Evolutionary conservation across 2,113 vertebrate species (phyloP).

Genomic region (Aptenodytes patagonicus): DNA sequence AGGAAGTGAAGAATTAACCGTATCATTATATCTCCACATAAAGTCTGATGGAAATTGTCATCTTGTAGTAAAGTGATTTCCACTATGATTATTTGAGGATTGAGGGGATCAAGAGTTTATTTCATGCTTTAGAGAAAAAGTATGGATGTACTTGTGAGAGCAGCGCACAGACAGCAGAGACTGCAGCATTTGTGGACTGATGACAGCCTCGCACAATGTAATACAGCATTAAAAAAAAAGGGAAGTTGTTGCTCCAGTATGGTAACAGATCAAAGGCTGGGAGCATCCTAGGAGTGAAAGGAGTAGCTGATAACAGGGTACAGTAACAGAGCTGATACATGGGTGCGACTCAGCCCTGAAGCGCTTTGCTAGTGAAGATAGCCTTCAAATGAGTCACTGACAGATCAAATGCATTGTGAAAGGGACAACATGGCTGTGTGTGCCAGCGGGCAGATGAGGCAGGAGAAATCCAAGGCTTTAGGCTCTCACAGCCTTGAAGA

Average conservation of each 20-base stretch:
- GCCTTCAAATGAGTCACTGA: conserved; percentile 5
- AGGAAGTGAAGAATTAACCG: not conserved
- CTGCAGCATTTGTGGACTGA: not conserved
- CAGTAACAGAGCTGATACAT: not conserved
- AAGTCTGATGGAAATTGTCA: not conserved
- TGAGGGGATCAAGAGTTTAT: not conserved
- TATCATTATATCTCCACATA: not conserved
- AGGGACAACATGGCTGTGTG: not conserved
- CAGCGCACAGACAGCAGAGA: not conserved
- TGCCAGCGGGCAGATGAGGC: conserved; percentile 12
- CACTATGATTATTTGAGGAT: not conserved
- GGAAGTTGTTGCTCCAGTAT: not conserved
- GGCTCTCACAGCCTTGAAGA: conserved; percentile 6
- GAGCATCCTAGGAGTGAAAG: conserved; percentile 11
- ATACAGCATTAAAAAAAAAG: not conserved
- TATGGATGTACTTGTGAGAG: not conserved
- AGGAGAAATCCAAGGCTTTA: conserved; percentile 21
- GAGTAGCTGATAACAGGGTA: not conserved
- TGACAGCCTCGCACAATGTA: not conserved
- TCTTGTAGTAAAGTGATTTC: not conserved
- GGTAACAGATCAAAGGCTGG: conserved; percentile 20
- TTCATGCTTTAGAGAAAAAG: not conserved
- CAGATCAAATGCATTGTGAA: not conserved
- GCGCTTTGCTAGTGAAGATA: not conserved
- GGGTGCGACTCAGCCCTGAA: not conserved